Conservation (phyloP, 1,140 invertebrate species). For the Drosophila neocordata region DNA sequence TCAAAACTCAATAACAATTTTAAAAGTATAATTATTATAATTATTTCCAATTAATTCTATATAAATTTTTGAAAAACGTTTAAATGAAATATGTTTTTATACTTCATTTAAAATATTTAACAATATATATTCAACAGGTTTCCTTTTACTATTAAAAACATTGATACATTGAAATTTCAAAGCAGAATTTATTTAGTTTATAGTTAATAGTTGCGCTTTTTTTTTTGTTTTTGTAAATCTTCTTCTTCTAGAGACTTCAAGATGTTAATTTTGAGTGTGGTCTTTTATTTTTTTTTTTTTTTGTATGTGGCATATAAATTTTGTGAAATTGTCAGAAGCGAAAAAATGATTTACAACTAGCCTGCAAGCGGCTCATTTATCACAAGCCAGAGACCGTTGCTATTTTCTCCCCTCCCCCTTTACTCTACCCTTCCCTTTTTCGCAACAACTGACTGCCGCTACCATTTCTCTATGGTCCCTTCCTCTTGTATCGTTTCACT, state of each 20-base stretch:
- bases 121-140: constrained; percentile 2
- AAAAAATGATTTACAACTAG: constrained; percentile 20
- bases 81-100: no score
- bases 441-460: no score
- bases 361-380: constrained; percentile 19
- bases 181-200: neutral
- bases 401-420: neutral
- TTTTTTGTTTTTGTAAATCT: neutral
- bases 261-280: constrained; percentile 4
- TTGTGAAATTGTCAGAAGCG: constrained; percentile 17
- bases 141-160: neutral
- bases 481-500: neutral
- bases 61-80: no score
- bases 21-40: no score
- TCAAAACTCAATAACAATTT: no score
- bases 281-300: neutral
- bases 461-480: neutral
- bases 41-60: no score
- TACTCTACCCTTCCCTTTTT: neutral
- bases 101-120: no score
- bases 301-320: constrained; percentile 16
- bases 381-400: constrained; percentile 10
- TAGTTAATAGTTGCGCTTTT: neutral
- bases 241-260: constrained; percentile 2
- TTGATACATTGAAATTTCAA: neutral